Evolutionary conservation across 1,140 invertebrate species (phyloP), one percentile per base, ranked within the genome.

Genomic region (Drosophila prosaltans): DNA sequence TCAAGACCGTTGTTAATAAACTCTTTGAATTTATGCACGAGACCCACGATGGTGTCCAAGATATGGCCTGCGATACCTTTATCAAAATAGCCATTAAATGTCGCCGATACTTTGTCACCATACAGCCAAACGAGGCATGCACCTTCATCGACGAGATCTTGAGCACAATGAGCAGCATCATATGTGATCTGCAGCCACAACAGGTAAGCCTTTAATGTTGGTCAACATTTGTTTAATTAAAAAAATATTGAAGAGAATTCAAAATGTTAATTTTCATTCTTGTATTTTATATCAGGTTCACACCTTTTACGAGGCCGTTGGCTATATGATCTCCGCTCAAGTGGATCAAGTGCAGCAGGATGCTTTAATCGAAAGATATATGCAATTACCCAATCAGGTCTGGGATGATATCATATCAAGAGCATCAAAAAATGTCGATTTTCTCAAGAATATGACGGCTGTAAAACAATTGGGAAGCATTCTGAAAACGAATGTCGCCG

Each of bases 1-100:
- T 99, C n/a, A 99, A 99, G 94, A 99, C 99, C 66, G 99, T 99
- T 90, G 98, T 99, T 55, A 99, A 99, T 94, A 99, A 99, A 94
- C 94, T 99, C 40, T 99, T 99, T 94, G 99, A 99, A 94, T 99
- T 99, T 93, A 99, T 99, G 99, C 99, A 99, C 93, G 98, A 99
- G 94, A 99, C 98, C 36, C 99, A 99, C 92, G 99, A 99, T 93
- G 99, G 99, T 86, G 99, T 99, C 7, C 97, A 98, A 93, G 98
- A 99, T 91, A 99, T 99, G 99, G 99, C 99, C 64, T 99, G 99
- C 94, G 99, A 99, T 94, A 99, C 99, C 26, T 99, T 99, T 92
- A 99, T 99, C 79, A 99, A 99, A 93, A 99, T 99, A 92, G 98
- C 99, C n/a, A 95, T 98, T 75, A 99, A 99, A 93, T 99, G 99